Evolutionary conservation across 2,888 invertebrate species (phyloP).

Genomic region (Netelia inedita): DNA sequence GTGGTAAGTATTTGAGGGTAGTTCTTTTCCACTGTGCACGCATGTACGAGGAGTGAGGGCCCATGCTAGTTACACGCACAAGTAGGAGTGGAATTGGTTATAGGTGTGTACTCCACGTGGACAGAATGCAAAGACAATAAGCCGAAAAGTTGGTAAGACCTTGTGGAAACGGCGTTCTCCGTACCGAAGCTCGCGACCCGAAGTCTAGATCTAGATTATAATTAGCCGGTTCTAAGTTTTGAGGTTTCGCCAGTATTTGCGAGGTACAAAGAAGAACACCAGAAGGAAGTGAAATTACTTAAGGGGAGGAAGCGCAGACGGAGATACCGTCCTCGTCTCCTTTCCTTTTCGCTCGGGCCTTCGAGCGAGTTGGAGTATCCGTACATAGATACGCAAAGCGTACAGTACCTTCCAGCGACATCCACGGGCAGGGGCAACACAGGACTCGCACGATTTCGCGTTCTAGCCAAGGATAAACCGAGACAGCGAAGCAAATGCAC

Average conservation of each 20-base stretch:
- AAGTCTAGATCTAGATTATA: slow-evolving; percentile 83
- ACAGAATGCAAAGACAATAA: slow-evolving; percentile 83
- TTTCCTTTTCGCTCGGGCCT: slow-evolving; percentile 29
- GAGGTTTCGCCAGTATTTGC: slow-evolving; percentile 81
- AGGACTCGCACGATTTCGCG: slow-evolving; percentile 69
- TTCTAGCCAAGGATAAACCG: slow-evolving; percentile 39
- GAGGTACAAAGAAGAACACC: slow-evolving; percentile 65
- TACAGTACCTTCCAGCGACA: slow-evolving; percentile 38
- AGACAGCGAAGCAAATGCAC: slow-evolving; percentile 74
- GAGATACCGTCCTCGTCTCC: slow-evolving; percentile 17
- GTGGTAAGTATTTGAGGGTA: background rate
- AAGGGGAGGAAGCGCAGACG: slow-evolving; percentile 4
- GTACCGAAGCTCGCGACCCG: slow-evolving; percentile 83
- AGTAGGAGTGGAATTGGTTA: background rate
- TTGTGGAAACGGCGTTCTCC: slow-evolving; percentile 77
- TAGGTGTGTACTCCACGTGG: slow-evolving; percentile 77
- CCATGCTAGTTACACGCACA: slow-evolving; percentile 12
- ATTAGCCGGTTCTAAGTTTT: slow-evolving; percentile 84
- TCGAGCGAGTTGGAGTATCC: slow-evolving; percentile 21
- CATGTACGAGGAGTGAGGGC: slow-evolving; percentile 15
- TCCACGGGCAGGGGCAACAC: slow-evolving; percentile 59
- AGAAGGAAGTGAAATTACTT: slow-evolving; percentile 12
- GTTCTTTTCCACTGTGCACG: slow-evolving; percentile 33
- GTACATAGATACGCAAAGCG: slow-evolving; percentile 41
- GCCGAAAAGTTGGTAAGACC: slow-evolving; percentile 82